These are phyloP conservation scores for Antheraea mylitta DNA, from an alignment of 1,140 invertebrate genomes.

Conservation along the genomic window DNA sequence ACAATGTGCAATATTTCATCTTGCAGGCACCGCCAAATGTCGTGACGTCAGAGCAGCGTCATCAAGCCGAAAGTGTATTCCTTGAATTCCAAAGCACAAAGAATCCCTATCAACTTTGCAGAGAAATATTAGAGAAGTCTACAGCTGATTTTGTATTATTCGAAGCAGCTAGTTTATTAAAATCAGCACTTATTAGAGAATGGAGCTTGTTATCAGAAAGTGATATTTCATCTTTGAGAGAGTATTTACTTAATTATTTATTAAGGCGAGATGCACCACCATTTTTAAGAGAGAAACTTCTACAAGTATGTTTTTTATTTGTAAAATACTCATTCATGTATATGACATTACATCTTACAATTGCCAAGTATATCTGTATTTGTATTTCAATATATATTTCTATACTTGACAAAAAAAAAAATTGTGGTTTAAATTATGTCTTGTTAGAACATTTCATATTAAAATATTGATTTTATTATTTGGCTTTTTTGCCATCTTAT, in stretches of 20 bases:
- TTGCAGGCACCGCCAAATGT: slow-evolving; percentile 89
- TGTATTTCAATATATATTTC: too few relatives aligned
- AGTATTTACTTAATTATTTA: slow-evolving; percentile 90
- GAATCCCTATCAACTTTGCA: slow-evolving; percentile 89
- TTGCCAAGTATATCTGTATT: too few relatives aligned
- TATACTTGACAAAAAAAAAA: too few relatives aligned
- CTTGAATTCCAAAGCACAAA: slow-evolving; percentile 90
- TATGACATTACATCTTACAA: too few relatives aligned
- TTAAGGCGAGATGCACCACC: slow-evolving; percentile 81
- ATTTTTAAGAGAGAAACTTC: slow-evolving; percentile 83
- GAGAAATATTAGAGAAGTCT: slow-evolving; percentile 89
- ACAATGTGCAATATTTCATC: neutral
- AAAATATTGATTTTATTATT: too few relatives aligned
- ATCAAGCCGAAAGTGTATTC: slow-evolving; percentile 89
- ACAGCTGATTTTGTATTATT: slow-evolving; percentile 91
- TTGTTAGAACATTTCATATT: too few relatives aligned
- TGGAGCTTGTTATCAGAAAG: slow-evolving; percentile 85
- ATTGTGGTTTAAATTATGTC: too few relatives aligned
- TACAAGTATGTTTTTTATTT: slow-evolving; percentile 79
- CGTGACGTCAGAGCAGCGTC: slow-evolving; percentile 87
- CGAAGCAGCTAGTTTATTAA: slow-evolving; percentile 91
- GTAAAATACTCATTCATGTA: neutral
- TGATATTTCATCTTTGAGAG: slow-evolving; percentile 85
- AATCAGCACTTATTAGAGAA: slow-evolving; percentile 90
- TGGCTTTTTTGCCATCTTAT: too few relatives aligned